Conservation (phyloP, 1,140 invertebrate species). For the Anadara kagoshimensis region DNA sequence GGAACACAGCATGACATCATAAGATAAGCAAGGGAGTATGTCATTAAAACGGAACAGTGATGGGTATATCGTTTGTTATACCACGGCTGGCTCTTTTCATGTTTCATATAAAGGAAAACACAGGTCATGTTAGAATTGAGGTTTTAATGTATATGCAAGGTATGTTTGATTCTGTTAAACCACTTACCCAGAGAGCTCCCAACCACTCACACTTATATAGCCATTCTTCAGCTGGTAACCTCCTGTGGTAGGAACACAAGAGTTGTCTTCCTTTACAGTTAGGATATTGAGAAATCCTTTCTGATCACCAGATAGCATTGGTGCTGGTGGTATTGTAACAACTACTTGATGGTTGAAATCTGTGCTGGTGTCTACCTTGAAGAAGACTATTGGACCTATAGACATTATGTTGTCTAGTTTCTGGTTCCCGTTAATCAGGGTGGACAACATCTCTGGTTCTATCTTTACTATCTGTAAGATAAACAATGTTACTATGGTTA, state of each 20-base stretch:
- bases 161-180: not conserved
- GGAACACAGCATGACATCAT: no score
- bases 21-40: no score
- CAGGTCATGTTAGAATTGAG: no score
- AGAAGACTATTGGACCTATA: conserved; percentile 61
- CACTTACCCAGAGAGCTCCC: conserved; percentile 65
- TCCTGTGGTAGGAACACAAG: conserved; percentile 60
- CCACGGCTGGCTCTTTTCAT: no score
- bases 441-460: conserved; percentile 37
- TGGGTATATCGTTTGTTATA: no score
- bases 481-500: not conserved
- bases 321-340: conserved; percentile 55
- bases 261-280: conserved; percentile 64
- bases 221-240: conserved; percentile 52
- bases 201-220: conserved; percentile 59
- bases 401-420: conserved; percentile 61
- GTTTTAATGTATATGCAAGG: no score
- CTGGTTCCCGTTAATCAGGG: conserved; percentile 44
- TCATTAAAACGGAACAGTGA: no score
- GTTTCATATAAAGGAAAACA: no score
- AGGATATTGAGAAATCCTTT: conserved; percentile 61
- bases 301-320: conserved; percentile 29
- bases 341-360: conserved; percentile 61
- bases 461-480: conserved; percentile 51
- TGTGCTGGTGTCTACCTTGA: conserved; percentile 43